Evolutionary conservation across 2,888 invertebrate species (phyloP).

Genomic region (Stomorhina lunata): DNA sequence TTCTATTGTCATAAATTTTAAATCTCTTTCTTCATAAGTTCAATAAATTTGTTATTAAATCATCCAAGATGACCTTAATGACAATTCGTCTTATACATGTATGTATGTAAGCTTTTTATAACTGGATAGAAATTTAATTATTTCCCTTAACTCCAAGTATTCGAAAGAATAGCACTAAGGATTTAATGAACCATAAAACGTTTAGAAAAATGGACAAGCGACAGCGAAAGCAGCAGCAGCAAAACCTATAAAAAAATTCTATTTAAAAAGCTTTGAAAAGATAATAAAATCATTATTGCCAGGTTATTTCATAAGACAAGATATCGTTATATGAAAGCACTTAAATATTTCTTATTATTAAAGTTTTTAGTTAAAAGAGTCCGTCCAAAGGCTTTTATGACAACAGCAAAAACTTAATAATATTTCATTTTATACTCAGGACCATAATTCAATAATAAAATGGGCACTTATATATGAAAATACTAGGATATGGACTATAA

Average conservation of each 20-base stretch:
- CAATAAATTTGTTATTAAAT: no score
- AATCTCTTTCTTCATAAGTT: no score
- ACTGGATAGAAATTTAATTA: no score
- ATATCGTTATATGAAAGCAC: not conserved
- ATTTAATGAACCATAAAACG: conserved; percentile 47
- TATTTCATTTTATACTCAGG: not conserved
- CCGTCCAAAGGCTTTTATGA: not conserved
- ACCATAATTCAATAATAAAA: conserved; percentile 36
- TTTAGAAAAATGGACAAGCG: not conserved
- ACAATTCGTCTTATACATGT: no score
- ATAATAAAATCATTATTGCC: not conserved
- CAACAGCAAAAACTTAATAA: not conserved
- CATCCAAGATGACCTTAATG: no score
- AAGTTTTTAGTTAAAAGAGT: not conserved
- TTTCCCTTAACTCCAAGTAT: no score
- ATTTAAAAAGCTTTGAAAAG: not conserved
- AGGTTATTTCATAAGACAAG: not conserved
- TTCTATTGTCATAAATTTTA: no score
- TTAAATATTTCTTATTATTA: not conserved
- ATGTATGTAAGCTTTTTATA: no score
- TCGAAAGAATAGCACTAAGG: no score
- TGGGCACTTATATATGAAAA: conserved; percentile 1
- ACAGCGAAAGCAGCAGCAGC: not conserved
- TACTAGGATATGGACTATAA: not conserved
- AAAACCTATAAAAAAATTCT: not conserved